Conservation (phyloP, 2,797 vertebrate species). For the Falco novaeseelandiae region DNA sequence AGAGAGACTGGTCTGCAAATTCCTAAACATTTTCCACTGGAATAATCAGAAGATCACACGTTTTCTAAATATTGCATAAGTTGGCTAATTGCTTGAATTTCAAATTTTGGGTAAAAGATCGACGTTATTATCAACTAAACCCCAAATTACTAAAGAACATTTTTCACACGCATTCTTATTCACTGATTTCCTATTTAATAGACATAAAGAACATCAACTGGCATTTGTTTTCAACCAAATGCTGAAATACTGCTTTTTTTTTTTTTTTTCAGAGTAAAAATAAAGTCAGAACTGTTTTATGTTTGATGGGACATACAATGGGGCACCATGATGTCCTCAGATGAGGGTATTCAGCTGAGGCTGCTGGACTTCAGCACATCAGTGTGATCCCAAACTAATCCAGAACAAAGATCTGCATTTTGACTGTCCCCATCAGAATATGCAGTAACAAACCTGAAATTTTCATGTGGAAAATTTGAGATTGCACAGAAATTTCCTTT, state of each 20-base stretch:
- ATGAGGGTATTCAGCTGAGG: background rate
- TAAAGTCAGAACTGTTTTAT: background rate
- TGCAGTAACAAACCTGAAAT: background rate
- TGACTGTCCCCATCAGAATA: background rate
- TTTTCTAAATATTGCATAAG: constrained; percentile 47
- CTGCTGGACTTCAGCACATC: background rate
- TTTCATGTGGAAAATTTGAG: background rate
- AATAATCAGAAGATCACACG: constrained; percentile 18
- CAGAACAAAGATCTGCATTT: background rate
- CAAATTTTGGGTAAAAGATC: constrained; percentile 23
- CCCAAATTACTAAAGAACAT: background rate
- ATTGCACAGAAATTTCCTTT: background rate
- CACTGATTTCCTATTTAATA: constrained; percentile 51
- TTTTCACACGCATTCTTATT: constrained; percentile 21
- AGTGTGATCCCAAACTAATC: background rate
- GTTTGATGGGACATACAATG: background rate
- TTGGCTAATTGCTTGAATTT: constrained; percentile 32
- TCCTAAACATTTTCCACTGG: constrained; percentile 6
- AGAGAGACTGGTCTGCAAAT: background rate
- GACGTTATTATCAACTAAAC: constrained; percentile 27
- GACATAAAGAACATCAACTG: constrained; percentile 26
- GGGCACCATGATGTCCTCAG: background rate
- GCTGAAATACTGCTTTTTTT: background rate
- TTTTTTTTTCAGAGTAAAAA: background rate
- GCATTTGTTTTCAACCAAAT: constrained; percentile 39